phyloP scores from a whole-genome alignment of 1,140 invertebrate genomes.

The Procambarus virginalis region DNA sequence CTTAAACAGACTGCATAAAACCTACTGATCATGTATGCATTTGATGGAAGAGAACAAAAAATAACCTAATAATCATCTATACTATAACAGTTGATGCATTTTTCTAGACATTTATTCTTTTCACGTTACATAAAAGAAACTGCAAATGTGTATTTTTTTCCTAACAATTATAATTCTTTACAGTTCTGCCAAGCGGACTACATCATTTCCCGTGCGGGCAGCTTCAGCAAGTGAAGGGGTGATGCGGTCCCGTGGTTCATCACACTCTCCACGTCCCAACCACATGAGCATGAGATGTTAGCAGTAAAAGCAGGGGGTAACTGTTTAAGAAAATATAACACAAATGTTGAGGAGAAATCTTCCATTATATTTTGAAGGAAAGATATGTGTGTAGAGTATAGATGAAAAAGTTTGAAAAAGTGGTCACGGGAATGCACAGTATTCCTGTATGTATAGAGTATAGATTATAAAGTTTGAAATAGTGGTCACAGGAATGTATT shows the following conservation, averaged over 20 bases:
- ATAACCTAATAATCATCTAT: neutral
- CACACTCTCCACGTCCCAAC: slow-evolving; percentile 41
- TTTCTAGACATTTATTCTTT: slow-evolving; percentile 5
- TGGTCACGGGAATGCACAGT: no score
- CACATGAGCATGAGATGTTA: slow-evolving; percentile 63
- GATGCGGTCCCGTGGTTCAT: slow-evolving; percentile 39
- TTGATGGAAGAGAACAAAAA: neutral
- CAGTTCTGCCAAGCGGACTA: slow-evolving; percentile 67
- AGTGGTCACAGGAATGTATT: neutral
- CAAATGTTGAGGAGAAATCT: neutral
- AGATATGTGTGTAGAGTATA: neutral
- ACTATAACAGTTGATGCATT: slow-evolving; percentile 26
- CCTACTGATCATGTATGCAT: neutral
- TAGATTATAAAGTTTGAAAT: neutral
- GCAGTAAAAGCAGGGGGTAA: neutral
- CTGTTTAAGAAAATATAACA: neutral
- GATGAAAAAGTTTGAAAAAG: neutral
- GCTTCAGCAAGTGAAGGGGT: slow-evolving; percentile 64
- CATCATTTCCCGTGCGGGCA: slow-evolving; percentile 62
- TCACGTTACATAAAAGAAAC: neutral
- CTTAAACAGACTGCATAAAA: slow-evolving; percentile 20
- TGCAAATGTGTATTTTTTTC: neutral
- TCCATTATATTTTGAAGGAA: neutral
- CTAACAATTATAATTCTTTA: neutral
- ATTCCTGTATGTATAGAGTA: no score